Base-by-base conservation (phyloP, 2,888 invertebrate genomes). In the Theristus sp. region DNA sequence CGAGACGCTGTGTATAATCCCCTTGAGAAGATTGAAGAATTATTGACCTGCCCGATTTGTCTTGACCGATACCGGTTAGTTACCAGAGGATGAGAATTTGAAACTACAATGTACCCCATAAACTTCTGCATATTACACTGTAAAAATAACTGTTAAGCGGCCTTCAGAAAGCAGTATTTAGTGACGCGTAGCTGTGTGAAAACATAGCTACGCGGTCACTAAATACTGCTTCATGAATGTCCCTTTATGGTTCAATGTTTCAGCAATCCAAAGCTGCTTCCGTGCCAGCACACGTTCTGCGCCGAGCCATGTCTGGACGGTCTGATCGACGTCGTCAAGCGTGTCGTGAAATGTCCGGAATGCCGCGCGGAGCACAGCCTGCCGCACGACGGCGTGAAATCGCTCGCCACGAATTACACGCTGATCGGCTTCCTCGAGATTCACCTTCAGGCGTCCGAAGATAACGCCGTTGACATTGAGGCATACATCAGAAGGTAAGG, bases 301-400 rank as follows among this genome's bases (percentile, higher is more conserved):
- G 88, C 90, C 86, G 89, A 91, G 74, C 94, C 96, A 60, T 98
- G 98, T 77, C 86, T 98, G 83, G 93, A 94, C n/a, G 70, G 93
- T 66, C 82, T 94, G 58, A 88, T 91, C 73, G 90, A 91, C 79
- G 89, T 90, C 76, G 90, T 90, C 67, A 82, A 89, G 68, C 81
- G 90, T 78, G 53, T 58, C 1, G 52, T 76, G 52, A 69, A 68
- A 54, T 84, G 84, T 66, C 83, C 84, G 0, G 77, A 81, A 60
- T 84, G 84, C 70, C 77, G 80, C 47, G 77, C 77, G 0, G 80
- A 80, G 1, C 68, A 78, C 0, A 77, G 77, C 57, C 80, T 80
- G 56, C 71, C 70, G 24, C 66, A 66, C 49, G 72, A 73, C 30
- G 75, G 74, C 3, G 70, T 83, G 25, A 78, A 80, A 25, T 72